These are phyloP conservation scores for Leucania comma DNA, from an alignment of 2,888 invertebrate genomes.

Conservation along the genomic window DNA sequence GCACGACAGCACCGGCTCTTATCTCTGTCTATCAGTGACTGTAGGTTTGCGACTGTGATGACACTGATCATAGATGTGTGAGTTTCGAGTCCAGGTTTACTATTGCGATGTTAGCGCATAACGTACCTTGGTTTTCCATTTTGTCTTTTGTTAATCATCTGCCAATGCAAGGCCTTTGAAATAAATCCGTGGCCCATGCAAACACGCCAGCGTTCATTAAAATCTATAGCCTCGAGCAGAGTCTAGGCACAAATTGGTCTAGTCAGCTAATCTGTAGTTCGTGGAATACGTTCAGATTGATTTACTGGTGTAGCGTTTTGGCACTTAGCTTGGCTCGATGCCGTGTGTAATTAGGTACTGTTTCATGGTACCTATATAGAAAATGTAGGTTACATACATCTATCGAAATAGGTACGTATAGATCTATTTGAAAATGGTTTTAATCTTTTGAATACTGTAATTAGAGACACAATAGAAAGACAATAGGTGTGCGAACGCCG, in stretches of 20 bases:
- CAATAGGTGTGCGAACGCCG: too few relatives aligned
- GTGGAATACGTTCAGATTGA: slow-evolving; percentile 48
- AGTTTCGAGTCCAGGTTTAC: too few relatives aligned
- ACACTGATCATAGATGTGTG: too few relatives aligned
- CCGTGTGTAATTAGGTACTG: slow-evolving; percentile 26
- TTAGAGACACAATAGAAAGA: too few relatives aligned
- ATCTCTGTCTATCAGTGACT: too few relatives aligned
- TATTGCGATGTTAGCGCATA: too few relatives aligned
- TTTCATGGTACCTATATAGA: neutral
- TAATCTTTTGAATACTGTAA: too few relatives aligned
- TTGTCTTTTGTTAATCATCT: neutral
- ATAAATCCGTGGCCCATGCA: neutral
- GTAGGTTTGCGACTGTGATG: too few relatives aligned
- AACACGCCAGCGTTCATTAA: slow-evolving; percentile 13
- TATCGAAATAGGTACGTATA: neutral
- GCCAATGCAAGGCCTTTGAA: neutral
- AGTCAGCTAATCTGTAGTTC: slow-evolving; percentile 40
- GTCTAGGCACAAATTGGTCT: slow-evolving; percentile 26
- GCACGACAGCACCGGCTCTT: too few relatives aligned
- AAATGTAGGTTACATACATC: neutral
- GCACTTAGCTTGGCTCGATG: slow-evolving; percentile 19
- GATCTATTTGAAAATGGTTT: too few relatives aligned
- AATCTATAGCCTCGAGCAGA: slow-evolving; percentile 17
- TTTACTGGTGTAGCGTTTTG: slow-evolving; percentile 37
- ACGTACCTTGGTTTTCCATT: too few relatives aligned